Percentiles rank a stretch among this genome's conserved stretches.
Conservation (phyloP, 2,797 vertebrate genomes). For the Pteropus rufus region DNA sequence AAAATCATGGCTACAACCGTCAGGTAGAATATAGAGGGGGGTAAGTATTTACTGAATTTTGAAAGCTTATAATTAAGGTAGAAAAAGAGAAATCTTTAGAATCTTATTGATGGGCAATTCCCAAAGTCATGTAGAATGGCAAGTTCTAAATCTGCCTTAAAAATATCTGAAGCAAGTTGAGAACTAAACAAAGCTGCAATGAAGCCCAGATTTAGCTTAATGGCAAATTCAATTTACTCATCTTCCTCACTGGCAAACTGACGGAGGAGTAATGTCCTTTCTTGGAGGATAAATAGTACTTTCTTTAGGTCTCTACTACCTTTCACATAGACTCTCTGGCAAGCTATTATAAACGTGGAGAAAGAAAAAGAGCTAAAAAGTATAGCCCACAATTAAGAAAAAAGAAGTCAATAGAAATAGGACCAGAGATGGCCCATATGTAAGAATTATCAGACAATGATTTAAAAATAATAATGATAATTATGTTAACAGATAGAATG, state of each 20-base stretch:
- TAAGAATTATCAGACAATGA: neutral
- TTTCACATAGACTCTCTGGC: neutral
- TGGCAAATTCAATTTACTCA: neutral
- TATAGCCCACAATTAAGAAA: neutral
- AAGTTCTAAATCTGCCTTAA: neutral
- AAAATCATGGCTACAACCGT: rapidly evolving
- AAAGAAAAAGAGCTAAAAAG: neutral
- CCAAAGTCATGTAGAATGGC: neutral
- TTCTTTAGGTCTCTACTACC: neutral
- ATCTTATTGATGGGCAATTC: neutral
- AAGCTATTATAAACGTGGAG: neutral
- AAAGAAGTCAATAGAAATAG: neutral
- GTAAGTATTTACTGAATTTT: neutral
- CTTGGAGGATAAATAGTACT: neutral
- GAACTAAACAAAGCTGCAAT: neutral
- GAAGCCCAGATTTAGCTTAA: neutral
- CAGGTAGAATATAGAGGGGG: neutral
- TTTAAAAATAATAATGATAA: neutral
- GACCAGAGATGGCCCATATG: neutral
- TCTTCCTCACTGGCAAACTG: neutral
- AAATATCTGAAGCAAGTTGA: neutral
- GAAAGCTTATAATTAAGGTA: neutral
- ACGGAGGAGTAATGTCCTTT: neutral
- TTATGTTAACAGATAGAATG: neutral
- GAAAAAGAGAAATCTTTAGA: neutral